Evolutionary conservation across 2,888 invertebrate genomes (phyloP).

Genomic region (Chalcosyrphus nemorum): DNA sequence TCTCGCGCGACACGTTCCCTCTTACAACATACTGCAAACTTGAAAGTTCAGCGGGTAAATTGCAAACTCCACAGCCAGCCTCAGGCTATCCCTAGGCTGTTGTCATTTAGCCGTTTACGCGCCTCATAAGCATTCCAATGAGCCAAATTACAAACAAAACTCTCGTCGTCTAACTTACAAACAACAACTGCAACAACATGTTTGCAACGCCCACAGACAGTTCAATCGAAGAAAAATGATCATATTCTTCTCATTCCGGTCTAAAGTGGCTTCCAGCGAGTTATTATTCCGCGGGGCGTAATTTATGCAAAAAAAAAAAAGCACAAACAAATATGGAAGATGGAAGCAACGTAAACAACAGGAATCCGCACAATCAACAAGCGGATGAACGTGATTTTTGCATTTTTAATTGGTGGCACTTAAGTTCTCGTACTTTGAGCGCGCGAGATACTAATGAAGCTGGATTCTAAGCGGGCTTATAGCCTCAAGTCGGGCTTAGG

Average conservation of each 20-base stretch:
- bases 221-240: not conserved
- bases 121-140: constrained; percentile 36
- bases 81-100: not conserved
- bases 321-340: constrained; percentile 15
- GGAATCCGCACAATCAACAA: constrained; percentile 22
- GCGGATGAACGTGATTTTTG: constrained; percentile 52
- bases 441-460: constrained; percentile 29
- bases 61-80: not conserved
- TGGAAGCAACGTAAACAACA: constrained; percentile 31
- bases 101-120: constrained; percentile 12
- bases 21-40: no score
- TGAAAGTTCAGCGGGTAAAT: constrained; percentile 15
- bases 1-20: not conserved
- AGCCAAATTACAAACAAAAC: constrained; percentile 21
- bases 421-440: constrained; percentile 34
- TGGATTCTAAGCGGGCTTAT: not conserved
- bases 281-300: not conserved
- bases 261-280: constrained; percentile 5
- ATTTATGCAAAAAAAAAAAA: constrained; percentile 32
- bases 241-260: not conserved
- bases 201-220: constrained; percentile 34
- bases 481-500: constrained; percentile 2
- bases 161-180: not conserved
- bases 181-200: constrained; percentile 27
- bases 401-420: constrained; percentile 43